Evolutionary conservation across 2,797 vertebrate species (phyloP).

Genomic region (Trematomus bernacchii): DNA sequence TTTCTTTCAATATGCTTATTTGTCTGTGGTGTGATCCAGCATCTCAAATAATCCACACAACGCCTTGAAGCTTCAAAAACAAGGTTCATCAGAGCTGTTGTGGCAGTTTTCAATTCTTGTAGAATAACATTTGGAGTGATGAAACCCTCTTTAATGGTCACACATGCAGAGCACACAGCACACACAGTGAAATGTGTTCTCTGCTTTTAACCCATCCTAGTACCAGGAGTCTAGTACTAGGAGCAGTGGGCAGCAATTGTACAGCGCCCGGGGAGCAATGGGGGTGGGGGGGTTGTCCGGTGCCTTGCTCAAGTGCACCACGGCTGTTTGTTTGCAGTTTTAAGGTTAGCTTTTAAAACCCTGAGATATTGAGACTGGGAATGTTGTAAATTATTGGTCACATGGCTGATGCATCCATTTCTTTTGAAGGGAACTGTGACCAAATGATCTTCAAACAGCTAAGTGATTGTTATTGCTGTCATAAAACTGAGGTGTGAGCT

Average conservation of each 20-base stretch:
- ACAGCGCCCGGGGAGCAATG: too few relatives aligned
- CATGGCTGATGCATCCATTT: neutral
- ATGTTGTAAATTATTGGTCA: neutral
- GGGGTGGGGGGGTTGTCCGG: too few relatives aligned
- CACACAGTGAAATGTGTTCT: too few relatives aligned
- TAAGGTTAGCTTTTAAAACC: neutral
- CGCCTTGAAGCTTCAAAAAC: neutral
- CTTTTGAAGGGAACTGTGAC: neutral
- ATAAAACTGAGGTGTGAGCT: slow-evolving; percentile 9
- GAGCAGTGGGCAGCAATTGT: too few relatives aligned
- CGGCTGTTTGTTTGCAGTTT: neutral
- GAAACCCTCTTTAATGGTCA: too few relatives aligned
- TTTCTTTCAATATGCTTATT: slow-evolving; percentile 5
- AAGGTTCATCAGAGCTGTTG: neutral
- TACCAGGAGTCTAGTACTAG: too few relatives aligned
- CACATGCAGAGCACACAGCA: too few relatives aligned
- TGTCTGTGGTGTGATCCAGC: neutral
- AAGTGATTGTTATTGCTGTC: neutral
- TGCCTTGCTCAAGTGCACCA: too few relatives aligned
- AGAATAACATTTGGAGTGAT: neutral
- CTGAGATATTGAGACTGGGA: neutral
- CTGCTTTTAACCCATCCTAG: too few relatives aligned
- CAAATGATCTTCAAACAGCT: neutral
- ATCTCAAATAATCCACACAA: neutral
- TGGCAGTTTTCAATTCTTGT: neutral